phyloP scores from a whole-genome alignment of 2,888 invertebrate species.

The Caenorhabditis sp. region DNA sequence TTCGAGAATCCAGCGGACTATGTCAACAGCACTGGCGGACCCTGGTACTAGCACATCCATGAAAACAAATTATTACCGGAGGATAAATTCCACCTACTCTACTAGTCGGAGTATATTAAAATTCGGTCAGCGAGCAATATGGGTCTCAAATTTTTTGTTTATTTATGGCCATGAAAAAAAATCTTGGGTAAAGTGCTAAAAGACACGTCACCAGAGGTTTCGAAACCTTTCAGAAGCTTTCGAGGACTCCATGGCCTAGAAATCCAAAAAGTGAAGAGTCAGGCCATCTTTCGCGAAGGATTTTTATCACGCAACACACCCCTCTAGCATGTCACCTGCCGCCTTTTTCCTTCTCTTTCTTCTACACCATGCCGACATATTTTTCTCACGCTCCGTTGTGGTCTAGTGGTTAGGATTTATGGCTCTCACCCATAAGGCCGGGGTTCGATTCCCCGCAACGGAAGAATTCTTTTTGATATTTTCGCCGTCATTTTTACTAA shows the following conservation, averaged over 20 bases:
- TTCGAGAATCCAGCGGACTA: no score
- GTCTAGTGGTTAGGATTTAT: slow-evolving; percentile 75
- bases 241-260: background rate
- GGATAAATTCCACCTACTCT: slow-evolving; percentile 24
- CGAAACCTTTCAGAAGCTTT: background rate
- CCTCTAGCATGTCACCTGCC: background rate
- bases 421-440: slow-evolving; percentile 73
- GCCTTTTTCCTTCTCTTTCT: background rate
- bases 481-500: background rate
- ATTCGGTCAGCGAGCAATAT: slow-evolving; percentile 6
- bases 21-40: background rate
- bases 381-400: slow-evolving; percentile 55
- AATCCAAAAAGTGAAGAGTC: background rate
- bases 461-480: slow-evolving; percentile 35
- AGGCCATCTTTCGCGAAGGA: background rate
- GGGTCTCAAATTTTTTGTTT: background rate
- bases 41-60: background rate
- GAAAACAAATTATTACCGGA: slow-evolving; percentile 51
- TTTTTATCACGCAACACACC: background rate
- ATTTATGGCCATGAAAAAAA: background rate
- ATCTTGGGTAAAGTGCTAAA: background rate
- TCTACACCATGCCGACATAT: slow-evolving; percentile 12
- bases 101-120: slow-evolving; percentile 14
- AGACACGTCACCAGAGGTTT: background rate
- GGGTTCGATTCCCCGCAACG: slow-evolving; percentile 72